phyloP scores from a whole-genome alignment of 2,797 vertebrate genomes.

The Antrozous pallidus region DNA sequence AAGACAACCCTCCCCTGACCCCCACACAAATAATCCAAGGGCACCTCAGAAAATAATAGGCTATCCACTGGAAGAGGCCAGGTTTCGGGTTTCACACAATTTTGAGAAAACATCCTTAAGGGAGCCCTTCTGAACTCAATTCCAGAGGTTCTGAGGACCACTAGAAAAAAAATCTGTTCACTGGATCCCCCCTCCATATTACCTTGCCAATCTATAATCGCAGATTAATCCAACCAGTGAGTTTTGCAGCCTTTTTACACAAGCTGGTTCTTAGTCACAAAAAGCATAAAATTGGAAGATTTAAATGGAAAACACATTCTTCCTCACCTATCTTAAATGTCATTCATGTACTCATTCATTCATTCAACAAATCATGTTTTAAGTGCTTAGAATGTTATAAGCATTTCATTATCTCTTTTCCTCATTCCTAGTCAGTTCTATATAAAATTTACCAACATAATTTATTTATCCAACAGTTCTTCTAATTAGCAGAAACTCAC shows the following conservation, averaged over 20 bases:
- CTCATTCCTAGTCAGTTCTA: not conserved
- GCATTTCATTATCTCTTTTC: not conserved
- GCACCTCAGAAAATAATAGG: not conserved
- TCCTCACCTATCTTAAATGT: not conserved
- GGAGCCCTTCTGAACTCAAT: not conserved
- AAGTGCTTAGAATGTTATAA: not conserved
- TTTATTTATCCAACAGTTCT: not conserved
- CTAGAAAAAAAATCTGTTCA: not conserved
- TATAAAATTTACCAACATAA: not conserved
- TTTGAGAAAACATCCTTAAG: not conserved
- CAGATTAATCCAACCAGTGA: not conserved
- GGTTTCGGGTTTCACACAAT: not conserved
- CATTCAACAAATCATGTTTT: not conserved
- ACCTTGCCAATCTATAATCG: not conserved
- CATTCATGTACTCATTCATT: not conserved
- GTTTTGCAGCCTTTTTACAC: not conserved
- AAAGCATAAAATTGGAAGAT: not conserved
- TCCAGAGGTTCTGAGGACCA: not conserved
- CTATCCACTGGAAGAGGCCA: not conserved
- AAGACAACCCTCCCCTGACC: not conserved
- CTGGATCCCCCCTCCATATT: not conserved
- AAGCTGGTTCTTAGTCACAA: not conserved
- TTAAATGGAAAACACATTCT: not conserved
- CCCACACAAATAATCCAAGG: too few relatives aligned
- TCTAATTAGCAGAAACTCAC: not conserved